Evolutionary conservation across 2,797 vertebrate species (phyloP), one percentile per base, ranked within the genome.

Genomic region (Lithobates sylvaticus): DNA sequence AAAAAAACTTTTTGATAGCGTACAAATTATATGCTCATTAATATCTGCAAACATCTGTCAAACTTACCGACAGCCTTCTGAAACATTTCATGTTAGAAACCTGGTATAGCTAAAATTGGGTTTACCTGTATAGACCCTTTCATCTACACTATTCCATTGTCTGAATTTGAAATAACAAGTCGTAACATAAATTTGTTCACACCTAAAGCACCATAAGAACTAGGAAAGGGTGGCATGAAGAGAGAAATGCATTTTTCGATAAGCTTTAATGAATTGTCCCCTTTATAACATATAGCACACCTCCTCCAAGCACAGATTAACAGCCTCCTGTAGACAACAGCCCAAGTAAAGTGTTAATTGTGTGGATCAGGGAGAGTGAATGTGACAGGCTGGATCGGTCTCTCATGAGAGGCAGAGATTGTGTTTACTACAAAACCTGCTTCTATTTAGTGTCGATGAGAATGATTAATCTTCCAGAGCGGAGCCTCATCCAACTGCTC

Each of bases 401-500:
- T 83, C 85, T 87, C 81, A 83, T 78, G 81, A 87, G 86, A 87
- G 81, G 81, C 58, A 87, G 86, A 87, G 93, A 93, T 91, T 93
- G 93, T 93, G 93, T 95, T 93, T 93, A 92, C 93, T 93, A 92
- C 90, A 88, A 91, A 94, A 92, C 91, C 92, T 88, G 93, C 92
- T 91, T 93, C 93, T 91, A 90, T 92, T 93, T 91, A 93, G 90
- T 93, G 92, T 92, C 92, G 91, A 92, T 92, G 93, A 81, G 91
- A 93, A 92, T 93, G 94, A 94, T 95, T 94, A 93, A 95, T 95
- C 94, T 94, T 94, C 93, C 91, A 90, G 92, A 92, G 92, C 93
- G 91, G 91, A 93, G 93, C 93, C 91, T 90, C 92, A 93, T 92
- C 94, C 94, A 94, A 93, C 93, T 94, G 94, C 86, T 87, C 81